phyloP scores from a whole-genome alignment of 1,140 invertebrate species.

The Psix sp. region DNA sequence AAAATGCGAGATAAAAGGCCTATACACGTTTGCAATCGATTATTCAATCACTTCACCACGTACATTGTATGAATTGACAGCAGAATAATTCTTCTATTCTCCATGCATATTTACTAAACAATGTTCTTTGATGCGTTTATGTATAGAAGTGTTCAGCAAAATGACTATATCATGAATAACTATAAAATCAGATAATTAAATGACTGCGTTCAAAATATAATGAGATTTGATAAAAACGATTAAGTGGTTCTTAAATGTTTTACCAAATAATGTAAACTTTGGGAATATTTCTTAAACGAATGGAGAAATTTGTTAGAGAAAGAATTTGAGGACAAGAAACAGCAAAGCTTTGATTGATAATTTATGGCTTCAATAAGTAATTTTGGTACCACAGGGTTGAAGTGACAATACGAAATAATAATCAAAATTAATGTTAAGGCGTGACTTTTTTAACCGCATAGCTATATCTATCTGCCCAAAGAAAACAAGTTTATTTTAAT shows the following conservation, averaged over 20 bases:
- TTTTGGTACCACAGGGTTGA: conserved; percentile 37
- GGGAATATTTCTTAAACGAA: no score
- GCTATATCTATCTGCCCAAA: conserved; percentile 53
- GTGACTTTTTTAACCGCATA: conserved; percentile 45
- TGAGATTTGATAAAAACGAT: no score
- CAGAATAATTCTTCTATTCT: conserved; percentile 62
- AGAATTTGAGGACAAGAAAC: no score
- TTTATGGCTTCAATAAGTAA: conserved; percentile 19
- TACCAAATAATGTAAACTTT: no score
- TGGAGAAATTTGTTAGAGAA: no score
- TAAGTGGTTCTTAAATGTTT: no score
- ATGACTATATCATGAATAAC: conserved; percentile 45
- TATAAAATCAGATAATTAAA: conserved; percentile 45
- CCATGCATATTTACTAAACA: conserved; percentile 54
- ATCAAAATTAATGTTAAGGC: conserved; percentile 66
- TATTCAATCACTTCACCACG: conserved; percentile 62
- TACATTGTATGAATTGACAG: conserved; percentile 61
- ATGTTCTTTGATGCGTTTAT: conserved; percentile 59
- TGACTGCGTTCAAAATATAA: no score
- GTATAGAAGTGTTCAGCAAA: conserved; percentile 51
- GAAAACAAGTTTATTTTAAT: conserved; percentile 68
- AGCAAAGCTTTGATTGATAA: background rate
- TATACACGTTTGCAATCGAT: conserved; percentile 66
- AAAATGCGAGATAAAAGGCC: conserved; percentile 56
- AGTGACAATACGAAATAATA: conserved; percentile 68